Base-by-base conservation (phyloP, 2,888 invertebrate genomes). In the Malthinus seriepunctatus region DNA sequence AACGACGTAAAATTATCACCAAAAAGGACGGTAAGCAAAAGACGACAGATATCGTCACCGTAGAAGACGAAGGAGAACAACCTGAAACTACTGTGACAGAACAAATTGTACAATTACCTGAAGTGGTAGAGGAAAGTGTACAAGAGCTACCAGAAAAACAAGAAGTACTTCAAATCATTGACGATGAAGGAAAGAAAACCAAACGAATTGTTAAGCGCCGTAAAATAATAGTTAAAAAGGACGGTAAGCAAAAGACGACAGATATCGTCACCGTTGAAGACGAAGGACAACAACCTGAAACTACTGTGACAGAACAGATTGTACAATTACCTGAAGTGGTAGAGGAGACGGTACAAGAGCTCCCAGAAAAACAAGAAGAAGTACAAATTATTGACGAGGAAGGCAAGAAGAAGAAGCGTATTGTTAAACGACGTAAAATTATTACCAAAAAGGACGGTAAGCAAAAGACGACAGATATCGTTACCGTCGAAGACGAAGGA, bases 41-140 rank as follows among this genome's bases (percentile, higher is more conserved):
- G 75, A 52, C 60, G 70, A 62, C 69, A 64, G 50, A 71, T 56
- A 72, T 75, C 45, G 67, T 70, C 12, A 73, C 73, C 1, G 65
- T 73, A 4, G 69, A 75, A 67, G 72, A 74, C 63, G 73, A 71
- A 51, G 74, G 79, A 45, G 77, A 81, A 66, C 32, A 63, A 14
- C 77, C 78, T 0, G 67, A 75, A 51, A 74, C 72, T 0, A 79
- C 78, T 61, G 78, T 82, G 7, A 63, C 67, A 34, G 69, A 15
- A 8, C 42, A 14, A 1, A 9, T 15, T 12, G 14, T 14, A 11
- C 12, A 12, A 8, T 10, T 14, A 0, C 56, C 67, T 1, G 71
- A 74, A 56, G 63, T 69, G 3, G 50, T 60, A 31, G 60, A 59
- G 60, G 52, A 51, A 50, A 37, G 32, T 51, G 73, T 23, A 71